Evolutionary conservation across 2,888 invertebrate species (phyloP).

Genomic region (Sphaerophoria rueppellii): DNA sequence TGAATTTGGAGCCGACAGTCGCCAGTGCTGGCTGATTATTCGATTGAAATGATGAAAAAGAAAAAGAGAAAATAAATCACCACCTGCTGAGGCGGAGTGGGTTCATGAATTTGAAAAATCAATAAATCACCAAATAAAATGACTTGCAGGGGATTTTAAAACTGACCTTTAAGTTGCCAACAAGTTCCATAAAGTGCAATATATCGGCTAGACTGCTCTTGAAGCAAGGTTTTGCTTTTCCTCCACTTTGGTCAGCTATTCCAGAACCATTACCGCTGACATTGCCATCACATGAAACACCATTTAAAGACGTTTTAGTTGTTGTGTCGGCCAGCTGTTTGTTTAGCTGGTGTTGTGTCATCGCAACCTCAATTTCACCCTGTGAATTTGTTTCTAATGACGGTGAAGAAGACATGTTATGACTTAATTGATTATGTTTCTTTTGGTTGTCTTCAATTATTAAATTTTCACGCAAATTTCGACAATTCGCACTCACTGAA

Average conservation of each 20-base stretch:
- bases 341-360: neutral
- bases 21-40: neutral
- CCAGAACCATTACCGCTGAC: slow-evolving; percentile 8
- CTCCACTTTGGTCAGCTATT: slow-evolving; percentile 10
- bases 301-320: slow-evolving; percentile 44
- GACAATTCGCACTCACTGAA: slow-evolving; percentile 36
- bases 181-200: slow-evolving; percentile 87
- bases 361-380: slow-evolving; percentile 5
- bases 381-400: neutral
- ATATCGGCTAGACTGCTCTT: slow-evolving; percentile 80
- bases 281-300: slow-evolving; percentile 39
- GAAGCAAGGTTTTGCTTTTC: slow-evolving; percentile 77
- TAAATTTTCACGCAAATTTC: slow-evolving; percentile 48
- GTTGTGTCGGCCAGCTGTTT: slow-evolving; percentile 20
- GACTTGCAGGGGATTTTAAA: too few relatives aligned
- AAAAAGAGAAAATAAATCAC: neutral
- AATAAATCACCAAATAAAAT: slow-evolving; percentile 45
- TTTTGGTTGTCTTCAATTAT: slow-evolving; percentile 17
- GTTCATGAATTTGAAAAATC: slow-evolving; percentile 48
- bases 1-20: too few relatives aligned
- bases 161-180: slow-evolving; percentile 88
- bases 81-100: neutral
- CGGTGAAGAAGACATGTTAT: slow-evolving; percentile 7
- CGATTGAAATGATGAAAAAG: slow-evolving; percentile 6
- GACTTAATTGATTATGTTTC: slow-evolving; percentile 27